Percentiles rank a stretch among this genome's conserved stretches.
These are phyloP conservation scores for Cydia amplana DNA, from an alignment of 1,140 invertebrate species.

Conservation along the genomic window DNA sequence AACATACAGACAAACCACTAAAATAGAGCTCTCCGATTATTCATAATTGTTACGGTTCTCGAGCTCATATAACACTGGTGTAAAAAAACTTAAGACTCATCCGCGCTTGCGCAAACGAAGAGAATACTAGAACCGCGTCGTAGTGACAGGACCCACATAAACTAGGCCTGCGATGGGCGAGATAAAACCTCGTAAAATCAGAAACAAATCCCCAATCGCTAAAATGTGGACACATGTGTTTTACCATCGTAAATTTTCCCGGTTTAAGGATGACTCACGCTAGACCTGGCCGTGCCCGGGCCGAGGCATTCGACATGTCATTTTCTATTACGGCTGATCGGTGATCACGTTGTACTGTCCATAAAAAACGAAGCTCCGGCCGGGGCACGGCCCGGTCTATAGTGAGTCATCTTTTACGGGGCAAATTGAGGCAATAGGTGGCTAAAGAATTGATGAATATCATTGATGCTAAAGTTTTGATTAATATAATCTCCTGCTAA, in stretches of 20 bases:
- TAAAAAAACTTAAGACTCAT: neutral
- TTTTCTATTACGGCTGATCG: too few relatives aligned
- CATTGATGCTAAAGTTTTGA: too few relatives aligned
- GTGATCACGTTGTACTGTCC: too few relatives aligned
- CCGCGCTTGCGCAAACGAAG: neutral
- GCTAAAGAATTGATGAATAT: too few relatives aligned
- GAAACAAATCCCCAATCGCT: neutral
- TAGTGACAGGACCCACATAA: constrained; percentile 3
- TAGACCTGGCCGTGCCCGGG: too few relatives aligned
- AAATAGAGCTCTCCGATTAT: neutral
- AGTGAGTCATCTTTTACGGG: too few relatives aligned
- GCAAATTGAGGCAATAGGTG: too few relatives aligned
- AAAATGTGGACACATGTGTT: constrained; percentile 18
- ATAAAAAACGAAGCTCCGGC: too few relatives aligned
- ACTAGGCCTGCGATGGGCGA: neutral
- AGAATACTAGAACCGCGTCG: neutral
- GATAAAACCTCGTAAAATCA: constrained; percentile 9
- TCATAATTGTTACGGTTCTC: neutral
- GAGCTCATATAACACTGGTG: neutral
- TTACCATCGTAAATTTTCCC: neutral
- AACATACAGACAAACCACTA: neutral
- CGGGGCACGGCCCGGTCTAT: too few relatives aligned
- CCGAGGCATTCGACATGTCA: too few relatives aligned
- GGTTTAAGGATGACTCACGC: too few relatives aligned
- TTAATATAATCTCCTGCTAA: too few relatives aligned